These are phyloP conservation scores for Conistra vaccinii DNA, from an alignment of 2,888 invertebrate genomes.

Conservation along the genomic window DNA sequence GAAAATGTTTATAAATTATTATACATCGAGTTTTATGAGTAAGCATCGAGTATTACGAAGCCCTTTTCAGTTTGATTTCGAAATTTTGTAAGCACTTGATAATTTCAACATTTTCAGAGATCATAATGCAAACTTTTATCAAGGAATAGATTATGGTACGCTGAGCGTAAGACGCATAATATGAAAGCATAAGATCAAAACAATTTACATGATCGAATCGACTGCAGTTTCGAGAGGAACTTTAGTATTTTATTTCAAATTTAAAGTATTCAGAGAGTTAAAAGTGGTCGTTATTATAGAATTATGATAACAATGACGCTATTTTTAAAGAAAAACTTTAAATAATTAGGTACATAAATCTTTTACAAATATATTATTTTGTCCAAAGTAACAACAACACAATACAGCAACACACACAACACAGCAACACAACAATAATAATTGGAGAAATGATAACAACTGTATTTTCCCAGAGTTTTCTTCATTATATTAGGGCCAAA, in stretches of 20 bases:
- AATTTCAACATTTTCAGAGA: conserved; percentile 3
- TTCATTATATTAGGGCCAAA: conserved; percentile 10
- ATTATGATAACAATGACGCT: no score
- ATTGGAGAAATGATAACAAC: not conserved
- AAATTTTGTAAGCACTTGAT: conserved; percentile 5
- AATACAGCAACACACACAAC: no score
- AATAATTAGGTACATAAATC: not conserved
- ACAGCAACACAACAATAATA: no score
- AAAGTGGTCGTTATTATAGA: not conserved
- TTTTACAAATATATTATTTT: not conserved
- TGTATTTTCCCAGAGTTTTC: not conserved
- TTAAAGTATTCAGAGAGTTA: not conserved
- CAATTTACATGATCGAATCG: conserved; percentile 8
- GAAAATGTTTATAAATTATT: no score
- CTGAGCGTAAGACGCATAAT: not conserved
- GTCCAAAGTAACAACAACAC: not conserved
- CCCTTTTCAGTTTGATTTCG: not conserved
- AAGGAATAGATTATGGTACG: conserved; percentile 17
- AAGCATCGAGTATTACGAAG: not conserved
- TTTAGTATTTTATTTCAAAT: not conserved
- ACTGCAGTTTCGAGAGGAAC: not conserved
- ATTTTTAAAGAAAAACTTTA: not conserved
- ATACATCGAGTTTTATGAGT: no score
- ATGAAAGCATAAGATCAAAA: not conserved
- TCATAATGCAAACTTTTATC: not conserved